These are phyloP conservation scores for Cololabis saira DNA, from an alignment of 2,113 vertebrate genomes.

Conservation along the genomic window DNA sequence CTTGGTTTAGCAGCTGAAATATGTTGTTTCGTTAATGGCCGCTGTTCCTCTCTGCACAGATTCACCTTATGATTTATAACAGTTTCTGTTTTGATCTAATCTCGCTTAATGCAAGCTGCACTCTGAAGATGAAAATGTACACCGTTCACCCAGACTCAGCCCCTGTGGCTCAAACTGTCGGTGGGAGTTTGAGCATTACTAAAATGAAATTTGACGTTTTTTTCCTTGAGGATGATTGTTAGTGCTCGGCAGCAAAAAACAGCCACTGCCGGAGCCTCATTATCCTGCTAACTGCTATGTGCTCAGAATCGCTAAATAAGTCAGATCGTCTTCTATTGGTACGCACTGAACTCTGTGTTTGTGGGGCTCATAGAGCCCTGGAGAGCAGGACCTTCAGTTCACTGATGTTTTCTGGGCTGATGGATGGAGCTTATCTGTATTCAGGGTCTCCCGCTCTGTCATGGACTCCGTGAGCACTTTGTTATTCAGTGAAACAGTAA, in stretches of 20 bases:
- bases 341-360: slow-evolving; percentile 37
- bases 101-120: not conserved
- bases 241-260: slow-evolving; percentile 36
- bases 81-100: not conserved
- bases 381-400: slow-evolving; percentile 51
- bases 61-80: not conserved
- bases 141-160: not conserved
- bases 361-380: slow-evolving; percentile 34
- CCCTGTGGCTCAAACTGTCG: not conserved
- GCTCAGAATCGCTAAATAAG: slow-evolving; percentile 31
- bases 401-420: slow-evolving; percentile 50
- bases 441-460: slow-evolving; percentile 47
- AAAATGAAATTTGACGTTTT: slow-evolving; percentile 38
- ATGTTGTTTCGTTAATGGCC: not conserved
- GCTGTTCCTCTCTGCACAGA: not conserved
- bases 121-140: slow-evolving; percentile 2
- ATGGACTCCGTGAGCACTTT: slow-evolving; percentile 22
- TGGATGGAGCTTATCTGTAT: slow-evolving; percentile 71
- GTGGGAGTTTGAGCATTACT: slow-evolving; percentile 15
- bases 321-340: not conserved
- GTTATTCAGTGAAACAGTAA: slow-evolving; percentile 32
- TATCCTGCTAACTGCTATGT: slow-evolving; percentile 36
- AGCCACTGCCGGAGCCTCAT: slow-evolving; percentile 44
- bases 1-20: not conserved
- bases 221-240: slow-evolving; percentile 49